Conservation (phyloP, 2,888 invertebrate genomes). For the Ectobius pallidus region DNA sequence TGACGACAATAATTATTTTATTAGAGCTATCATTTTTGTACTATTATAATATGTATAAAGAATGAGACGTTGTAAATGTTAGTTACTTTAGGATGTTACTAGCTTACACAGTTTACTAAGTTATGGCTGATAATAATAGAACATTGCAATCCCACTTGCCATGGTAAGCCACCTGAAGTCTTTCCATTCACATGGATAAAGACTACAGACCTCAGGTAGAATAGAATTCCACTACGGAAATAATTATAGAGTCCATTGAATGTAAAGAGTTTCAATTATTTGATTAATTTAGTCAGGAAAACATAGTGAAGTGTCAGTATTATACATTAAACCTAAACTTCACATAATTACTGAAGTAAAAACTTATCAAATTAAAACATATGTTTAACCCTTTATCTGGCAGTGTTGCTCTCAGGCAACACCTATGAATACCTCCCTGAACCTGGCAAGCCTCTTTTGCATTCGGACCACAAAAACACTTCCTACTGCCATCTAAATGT, state of each 20-base stretch:
- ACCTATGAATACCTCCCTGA: no score
- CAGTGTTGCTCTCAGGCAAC: no score
- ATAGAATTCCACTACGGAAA: slow-evolving; percentile 13
- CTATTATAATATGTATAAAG: neutral
- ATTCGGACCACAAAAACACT: no score
- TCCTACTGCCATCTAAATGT: no score
- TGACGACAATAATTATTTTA: neutral
- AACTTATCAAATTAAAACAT: no score
- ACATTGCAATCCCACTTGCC: slow-evolving; percentile 30
- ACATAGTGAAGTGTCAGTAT: no score
- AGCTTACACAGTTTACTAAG: slow-evolving; percentile 6
- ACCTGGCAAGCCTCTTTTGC: no score
- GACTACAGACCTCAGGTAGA: neutral
- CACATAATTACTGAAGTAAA: no score
- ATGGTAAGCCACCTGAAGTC: slow-evolving; percentile 21
- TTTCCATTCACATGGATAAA: slow-evolving; percentile 28
- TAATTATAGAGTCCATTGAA: slow-evolving; percentile 30
- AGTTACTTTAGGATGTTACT: slow-evolving; percentile 15
- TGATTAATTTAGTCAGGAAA: no score
- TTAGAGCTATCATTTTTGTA: neutral
- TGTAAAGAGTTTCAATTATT: slow-evolving; percentile 36
- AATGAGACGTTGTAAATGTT: neutral
- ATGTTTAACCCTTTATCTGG: no score
- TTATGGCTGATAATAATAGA: no score
- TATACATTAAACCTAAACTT: no score